Evolutionary conservation across 2,113 vertebrate species (phyloP).

Genomic region (Corvus cornix): DNA sequence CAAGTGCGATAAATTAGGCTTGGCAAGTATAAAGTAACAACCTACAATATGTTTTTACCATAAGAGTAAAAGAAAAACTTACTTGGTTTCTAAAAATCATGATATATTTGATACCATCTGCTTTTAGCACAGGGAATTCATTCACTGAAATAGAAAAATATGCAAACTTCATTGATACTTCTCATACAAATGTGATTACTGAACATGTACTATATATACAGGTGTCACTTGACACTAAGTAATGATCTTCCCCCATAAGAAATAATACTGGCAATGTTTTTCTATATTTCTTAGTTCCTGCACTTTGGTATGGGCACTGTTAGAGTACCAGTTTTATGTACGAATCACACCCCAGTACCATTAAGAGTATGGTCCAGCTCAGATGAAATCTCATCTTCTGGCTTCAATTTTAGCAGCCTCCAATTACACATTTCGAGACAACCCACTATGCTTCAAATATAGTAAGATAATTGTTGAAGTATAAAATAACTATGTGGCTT

Average conservation of each 20-base stretch:
- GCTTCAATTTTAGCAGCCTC: background rate
- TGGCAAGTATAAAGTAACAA: conserved; percentile 15
- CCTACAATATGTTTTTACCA: background rate
- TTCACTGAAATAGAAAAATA: conserved; percentile 82
- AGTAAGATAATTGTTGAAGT: background rate
- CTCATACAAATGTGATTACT: background rate
- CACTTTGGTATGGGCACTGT: background rate
- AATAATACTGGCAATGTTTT: background rate
- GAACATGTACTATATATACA: background rate
- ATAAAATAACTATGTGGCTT: background rate
- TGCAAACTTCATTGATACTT: background rate
- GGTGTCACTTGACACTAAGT: background rate
- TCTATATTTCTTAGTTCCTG: background rate
- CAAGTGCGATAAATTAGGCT: background rate
- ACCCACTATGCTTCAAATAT: background rate
- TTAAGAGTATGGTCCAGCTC: background rate
- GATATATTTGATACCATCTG: conserved; percentile 97
- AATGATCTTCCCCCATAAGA: background rate
- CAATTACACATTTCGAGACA: background rate
- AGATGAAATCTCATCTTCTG: background rate
- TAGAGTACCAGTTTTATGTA: background rate
- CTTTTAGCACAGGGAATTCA: conserved; percentile 97
- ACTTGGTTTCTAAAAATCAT: conserved; percentile 99
- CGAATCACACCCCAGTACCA: background rate
- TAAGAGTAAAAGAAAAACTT: conserved; percentile 48